A percentile compares a stretch with the other conserved stretches of the same genome.
phyloP scores from a whole-genome alignment of 1,140 invertebrate species.

The Stenopsyche tienmushanensis region DNA sequence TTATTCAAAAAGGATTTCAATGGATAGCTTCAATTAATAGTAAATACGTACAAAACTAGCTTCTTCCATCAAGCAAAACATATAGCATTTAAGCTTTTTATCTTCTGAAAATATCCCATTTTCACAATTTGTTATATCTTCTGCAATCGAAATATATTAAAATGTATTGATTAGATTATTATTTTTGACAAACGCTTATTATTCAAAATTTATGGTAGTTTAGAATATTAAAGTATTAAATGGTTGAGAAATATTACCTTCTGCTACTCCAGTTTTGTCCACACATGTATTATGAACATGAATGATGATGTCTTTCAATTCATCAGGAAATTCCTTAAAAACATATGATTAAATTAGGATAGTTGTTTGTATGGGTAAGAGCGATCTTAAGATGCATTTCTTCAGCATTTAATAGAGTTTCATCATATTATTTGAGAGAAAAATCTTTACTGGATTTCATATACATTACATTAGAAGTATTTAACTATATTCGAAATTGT shows the following conservation, averaged over 20 bases:
- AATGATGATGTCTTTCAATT: slow-evolving; percentile 56
- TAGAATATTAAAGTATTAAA: background rate
- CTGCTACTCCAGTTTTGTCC: slow-evolving; percentile 51
- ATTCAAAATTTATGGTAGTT: background rate
- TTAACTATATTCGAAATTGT: no score
- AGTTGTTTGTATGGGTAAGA: no score
- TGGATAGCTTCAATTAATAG: no score
- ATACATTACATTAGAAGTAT: no score
- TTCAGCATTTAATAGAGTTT: no score
- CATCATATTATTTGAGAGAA: no score
- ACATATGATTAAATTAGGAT: no score
- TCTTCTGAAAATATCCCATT: slow-evolving; percentile 57
- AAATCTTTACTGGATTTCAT: no score
- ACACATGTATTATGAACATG: slow-evolving; percentile 55
- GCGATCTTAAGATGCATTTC: no score
- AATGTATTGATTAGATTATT: background rate
- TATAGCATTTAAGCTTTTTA: slow-evolving; percentile 56
- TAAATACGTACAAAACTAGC: slow-evolving; percentile 50
- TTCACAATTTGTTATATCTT: slow-evolving; percentile 56
- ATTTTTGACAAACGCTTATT: background rate
- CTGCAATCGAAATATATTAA: slow-evolving; percentile 42
- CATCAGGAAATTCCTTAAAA: slow-evolving; percentile 52
- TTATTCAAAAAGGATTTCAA: background rate
- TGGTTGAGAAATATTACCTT: slow-evolving; percentile 47
- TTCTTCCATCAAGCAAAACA: slow-evolving; percentile 56